A percentile compares a stretch with the other conserved stretches of the same genome.
These are phyloP conservation scores for Drosophila recens DNA, from an alignment of 2,888 invertebrate genomes.

Conservation along the genomic window DNA sequence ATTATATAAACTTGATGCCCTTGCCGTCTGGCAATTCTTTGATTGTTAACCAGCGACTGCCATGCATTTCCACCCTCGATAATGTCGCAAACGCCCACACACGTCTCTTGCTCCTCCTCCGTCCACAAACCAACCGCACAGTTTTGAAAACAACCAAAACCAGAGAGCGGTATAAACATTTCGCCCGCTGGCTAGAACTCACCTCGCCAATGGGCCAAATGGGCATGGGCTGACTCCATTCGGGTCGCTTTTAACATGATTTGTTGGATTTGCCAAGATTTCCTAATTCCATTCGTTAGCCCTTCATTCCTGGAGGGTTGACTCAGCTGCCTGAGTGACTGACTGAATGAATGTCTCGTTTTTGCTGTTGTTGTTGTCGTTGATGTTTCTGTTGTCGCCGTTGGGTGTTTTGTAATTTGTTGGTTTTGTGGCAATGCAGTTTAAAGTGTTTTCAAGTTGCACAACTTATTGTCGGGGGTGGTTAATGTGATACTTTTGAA, in stretches of 20 bases:
- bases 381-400: conserved; percentile 21
- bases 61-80: conserved; percentile 70
- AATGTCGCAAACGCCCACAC: conserved; percentile 65
- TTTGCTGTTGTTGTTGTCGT: neutral
- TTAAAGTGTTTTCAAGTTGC: conserved; percentile 41
- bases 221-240: conserved; percentile 27
- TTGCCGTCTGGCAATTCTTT: conserved; percentile 66
- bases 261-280: conserved; percentile 81
- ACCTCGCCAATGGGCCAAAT: conserved; percentile 20
- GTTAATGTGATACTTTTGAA: neutral
- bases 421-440: conserved; percentile 50
- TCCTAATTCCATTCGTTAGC: conserved; percentile 82
- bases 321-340: conserved; percentile 30
- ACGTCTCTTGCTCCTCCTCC: neutral
- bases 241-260: conserved; percentile 81
- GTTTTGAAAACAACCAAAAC: conserved; percentile 79
- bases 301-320: conserved; percentile 59
- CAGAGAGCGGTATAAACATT: conserved; percentile 74
- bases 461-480: conserved; percentile 7
- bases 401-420: conserved; percentile 62
- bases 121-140: conserved; percentile 70
- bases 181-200: conserved; percentile 49
- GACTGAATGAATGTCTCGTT: conserved; percentile 1
- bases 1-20: conserved; percentile 77
- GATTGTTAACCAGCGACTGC: conserved; percentile 56